A percentile compares a stretch with the other conserved stretches of the same genome.
These are phyloP conservation scores for Camelus dromedarius DNA, from an alignment of 2,113 vertebrate species.

Conservation along the genomic window DNA sequence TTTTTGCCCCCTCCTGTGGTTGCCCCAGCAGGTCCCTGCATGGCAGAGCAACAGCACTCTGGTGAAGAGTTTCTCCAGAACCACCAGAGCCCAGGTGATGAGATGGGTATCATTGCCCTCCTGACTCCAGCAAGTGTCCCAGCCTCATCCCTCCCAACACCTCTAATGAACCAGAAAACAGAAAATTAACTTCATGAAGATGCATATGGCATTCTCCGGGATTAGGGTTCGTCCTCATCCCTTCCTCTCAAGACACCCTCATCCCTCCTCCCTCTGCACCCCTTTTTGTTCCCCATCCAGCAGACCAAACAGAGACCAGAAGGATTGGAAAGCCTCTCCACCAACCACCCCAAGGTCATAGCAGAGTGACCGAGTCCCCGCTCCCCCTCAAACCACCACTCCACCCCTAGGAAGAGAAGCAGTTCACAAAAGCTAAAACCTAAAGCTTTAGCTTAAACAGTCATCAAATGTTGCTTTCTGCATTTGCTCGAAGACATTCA, in stretches of 20 bases:
- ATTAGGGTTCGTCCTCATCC: not conserved
- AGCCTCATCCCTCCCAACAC: not conserved
- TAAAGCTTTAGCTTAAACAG: not conserved
- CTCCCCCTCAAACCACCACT: no score
- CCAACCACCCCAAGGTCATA: not conserved
- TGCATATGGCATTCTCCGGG: not conserved
- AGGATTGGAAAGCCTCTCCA: not conserved
- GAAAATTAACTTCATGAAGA: not conserved
- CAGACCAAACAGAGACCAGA: not conserved
- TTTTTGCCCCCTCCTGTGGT: not conserved
- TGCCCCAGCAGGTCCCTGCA: not conserved
- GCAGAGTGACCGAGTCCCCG: no score
- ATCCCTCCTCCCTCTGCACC: not conserved
- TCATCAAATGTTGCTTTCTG: not conserved
- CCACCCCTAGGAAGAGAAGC: not conserved
- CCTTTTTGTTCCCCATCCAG: not conserved
- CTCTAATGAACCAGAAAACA: not conserved
- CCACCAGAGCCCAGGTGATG: not conserved
- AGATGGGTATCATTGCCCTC: not conserved
- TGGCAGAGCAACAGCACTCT: fast-evolving
- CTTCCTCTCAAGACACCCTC: not conserved
- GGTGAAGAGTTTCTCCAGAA: not conserved
- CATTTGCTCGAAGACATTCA: not conserved
- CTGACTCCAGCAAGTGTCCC: not conserved
- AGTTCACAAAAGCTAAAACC: not conserved